Percentiles rank a stretch among this genome's conserved stretches.
Conservation (phyloP, 1,140 invertebrate species). For the Mesaphorura yosii region DNA sequence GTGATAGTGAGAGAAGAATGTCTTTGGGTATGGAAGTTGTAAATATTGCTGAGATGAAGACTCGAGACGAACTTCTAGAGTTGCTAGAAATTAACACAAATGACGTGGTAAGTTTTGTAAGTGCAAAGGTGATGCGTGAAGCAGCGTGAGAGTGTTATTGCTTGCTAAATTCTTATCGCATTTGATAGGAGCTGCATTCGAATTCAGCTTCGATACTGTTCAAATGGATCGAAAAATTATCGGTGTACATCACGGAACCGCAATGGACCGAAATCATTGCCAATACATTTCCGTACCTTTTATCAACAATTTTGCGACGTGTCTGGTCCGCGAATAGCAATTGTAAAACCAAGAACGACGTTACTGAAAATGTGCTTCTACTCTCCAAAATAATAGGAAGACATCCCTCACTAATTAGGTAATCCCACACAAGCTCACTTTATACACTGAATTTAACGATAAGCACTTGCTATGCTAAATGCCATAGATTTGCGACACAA, state of each 20-base stretch:
- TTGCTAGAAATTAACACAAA: too few species aligned
- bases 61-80: too few species aligned
- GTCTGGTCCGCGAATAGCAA: background rate
- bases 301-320: slow-evolving; percentile 9
- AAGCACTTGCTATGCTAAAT: background rate
- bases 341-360: background rate
- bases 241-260: background rate
- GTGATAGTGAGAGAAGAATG: too few species aligned
- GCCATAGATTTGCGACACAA: background rate
- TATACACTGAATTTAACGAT: slow-evolving; percentile 4
- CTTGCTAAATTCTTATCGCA: too few species aligned
- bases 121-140: too few species aligned
- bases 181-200: too few species aligned
- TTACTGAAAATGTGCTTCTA: background rate
- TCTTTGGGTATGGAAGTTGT: too few species aligned
- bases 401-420: slow-evolving; percentile 14
- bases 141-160: too few species aligned
- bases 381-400: slow-evolving; percentile 6
- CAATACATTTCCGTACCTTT: slow-evolving; percentile 4
- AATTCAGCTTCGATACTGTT: too few species aligned
- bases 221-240: slow-evolving; percentile 6
- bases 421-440: slow-evolving; percentile 9
- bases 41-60: too few species aligned
- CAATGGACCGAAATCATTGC: slow-evolving; percentile 8
- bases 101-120: too few species aligned